phyloP scores from a whole-genome alignment of 2,888 invertebrate genomes.

The Carcina quercana region DNA sequence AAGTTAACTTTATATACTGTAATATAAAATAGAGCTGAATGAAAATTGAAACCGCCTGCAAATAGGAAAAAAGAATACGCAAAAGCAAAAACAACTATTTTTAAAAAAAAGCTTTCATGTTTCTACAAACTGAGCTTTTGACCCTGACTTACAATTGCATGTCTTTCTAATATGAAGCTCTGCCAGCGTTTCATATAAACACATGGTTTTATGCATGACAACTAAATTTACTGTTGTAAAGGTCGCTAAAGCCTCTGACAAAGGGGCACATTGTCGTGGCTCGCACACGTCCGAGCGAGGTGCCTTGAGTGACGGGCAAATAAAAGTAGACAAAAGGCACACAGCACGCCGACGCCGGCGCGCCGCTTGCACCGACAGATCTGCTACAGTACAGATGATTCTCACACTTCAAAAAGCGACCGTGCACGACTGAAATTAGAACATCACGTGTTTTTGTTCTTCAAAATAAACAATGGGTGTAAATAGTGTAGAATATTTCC shows the following conservation, averaged over 20 bases:
- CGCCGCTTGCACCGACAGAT: conserved; percentile 5
- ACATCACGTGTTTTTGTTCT: conserved; percentile 24
- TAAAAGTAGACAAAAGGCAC: conserved; percentile 57
- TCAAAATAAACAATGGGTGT: conserved; percentile 30
- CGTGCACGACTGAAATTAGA: conserved; percentile 16
- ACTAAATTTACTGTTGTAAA: conserved; percentile 57
- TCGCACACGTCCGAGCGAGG: conserved; percentile 44
- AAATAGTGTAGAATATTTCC: conserved; percentile 31
- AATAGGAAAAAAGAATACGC: too few species aligned
- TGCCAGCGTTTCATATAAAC: conserved; percentile 42
- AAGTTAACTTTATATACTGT: too few species aligned
- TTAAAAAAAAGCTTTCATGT: too few species aligned
- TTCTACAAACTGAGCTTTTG: too few species aligned
- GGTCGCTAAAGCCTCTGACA: conserved; percentile 52
- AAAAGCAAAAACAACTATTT: too few species aligned
- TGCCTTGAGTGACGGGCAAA: conserved; percentile 65
- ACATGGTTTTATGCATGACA: conserved; percentile 62
- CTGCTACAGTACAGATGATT: conserved; percentile 14
- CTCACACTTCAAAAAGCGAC: conserved; percentile 9
- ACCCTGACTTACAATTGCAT: too few species aligned
- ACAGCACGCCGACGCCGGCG: conserved; percentile 24
- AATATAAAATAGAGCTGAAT: too few species aligned
- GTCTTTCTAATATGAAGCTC: too few species aligned
- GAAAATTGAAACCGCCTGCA: too few species aligned
- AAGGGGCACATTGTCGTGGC: conserved; percentile 57